Evolutionary conservation across 2,113 vertebrate genomes (phyloP), one percentile per base, ranked within the genome.

Genomic region (Sisor rabdophorus): DNA sequence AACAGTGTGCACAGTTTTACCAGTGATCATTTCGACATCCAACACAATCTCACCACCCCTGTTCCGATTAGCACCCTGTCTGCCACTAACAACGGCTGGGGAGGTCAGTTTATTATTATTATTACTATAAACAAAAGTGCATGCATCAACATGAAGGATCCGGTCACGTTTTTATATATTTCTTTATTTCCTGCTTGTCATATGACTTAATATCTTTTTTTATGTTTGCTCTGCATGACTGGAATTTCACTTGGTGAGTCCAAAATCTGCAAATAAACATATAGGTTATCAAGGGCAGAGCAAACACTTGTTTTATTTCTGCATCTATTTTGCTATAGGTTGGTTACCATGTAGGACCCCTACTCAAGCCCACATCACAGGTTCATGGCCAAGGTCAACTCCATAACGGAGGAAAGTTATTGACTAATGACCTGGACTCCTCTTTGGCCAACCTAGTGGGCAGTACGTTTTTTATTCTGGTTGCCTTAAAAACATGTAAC

Each of bases 11-110:
- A 94, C 89, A 95, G 93, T 83, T 92, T 96, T 84, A 92, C 88
- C 86, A 93, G 89, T 84, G 95, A 97, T 88, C 92, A 96, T 84
- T 96, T 96, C 83, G 94, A 94, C 87, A 89, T 96, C 81, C 95
- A 96, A 86, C 93, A 93, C 70, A 91, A 85, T 15, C 95, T 94
- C 87, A 92, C 92, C 84, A 91, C 92, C 65, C 88, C 90, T 71
- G 91, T 95, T 85, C 95, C 94, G 85, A 95, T 93, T 85, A 95
- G 91, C 88, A 93, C 93, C 89, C 94, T 95, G 86, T 91, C 93
- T 80, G 91, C 93, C 47, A 91, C 90, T 83, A 92, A 90, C 91
- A 95, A 88, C 79, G 92, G 93, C 73, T 97, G 95, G 95, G 94
- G 93, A 95, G 95, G 95, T 96, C 88, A 86, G 91, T 63, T 79